A percentile compares a stretch with the other conserved stretches of the same genome.
phyloP scores from a whole-genome alignment of 2,113 vertebrate species.

The Bubo scandiacus region DNA sequence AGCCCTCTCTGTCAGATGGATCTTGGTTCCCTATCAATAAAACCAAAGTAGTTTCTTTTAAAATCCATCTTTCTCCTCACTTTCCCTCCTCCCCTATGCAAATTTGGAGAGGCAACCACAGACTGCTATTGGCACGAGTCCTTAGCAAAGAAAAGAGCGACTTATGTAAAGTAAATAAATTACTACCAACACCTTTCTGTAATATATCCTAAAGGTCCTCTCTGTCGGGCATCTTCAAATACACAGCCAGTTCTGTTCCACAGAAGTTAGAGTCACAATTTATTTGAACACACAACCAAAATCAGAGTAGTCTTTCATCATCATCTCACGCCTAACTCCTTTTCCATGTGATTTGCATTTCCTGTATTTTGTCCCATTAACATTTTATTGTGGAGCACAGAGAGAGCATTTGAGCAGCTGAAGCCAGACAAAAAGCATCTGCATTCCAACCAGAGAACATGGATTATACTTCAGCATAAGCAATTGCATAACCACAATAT shows the following conservation, averaged over 20 bases:
- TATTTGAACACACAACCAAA: background rate
- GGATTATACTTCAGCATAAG: background rate
- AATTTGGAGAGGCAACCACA: background rate
- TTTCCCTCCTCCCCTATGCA: background rate
- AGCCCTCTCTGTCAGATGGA: background rate
- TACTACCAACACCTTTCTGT: background rate
- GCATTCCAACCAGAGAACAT: background rate
- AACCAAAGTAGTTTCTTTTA: background rate
- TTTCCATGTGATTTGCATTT: background rate
- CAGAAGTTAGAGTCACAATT: background rate
- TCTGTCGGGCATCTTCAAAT: background rate
- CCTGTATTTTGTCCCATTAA: background rate
- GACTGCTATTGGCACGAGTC: background rate
- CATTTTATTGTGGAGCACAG: background rate
- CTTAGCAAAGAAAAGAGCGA: background rate
- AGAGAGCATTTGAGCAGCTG: background rate
- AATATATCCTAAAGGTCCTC: background rate
- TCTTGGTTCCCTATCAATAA: background rate
- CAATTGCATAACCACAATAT: accelerated
- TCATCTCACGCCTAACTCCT: background rate
- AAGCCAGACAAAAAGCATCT: background rate
- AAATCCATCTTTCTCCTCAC: background rate
- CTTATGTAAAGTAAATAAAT: background rate
- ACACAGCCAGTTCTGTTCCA: background rate
- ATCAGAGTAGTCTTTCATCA: background rate